phyloP scores from a whole-genome alignment of 2,888 invertebrate species.

The Bursaphelenchus okinawaensis region DNA sequence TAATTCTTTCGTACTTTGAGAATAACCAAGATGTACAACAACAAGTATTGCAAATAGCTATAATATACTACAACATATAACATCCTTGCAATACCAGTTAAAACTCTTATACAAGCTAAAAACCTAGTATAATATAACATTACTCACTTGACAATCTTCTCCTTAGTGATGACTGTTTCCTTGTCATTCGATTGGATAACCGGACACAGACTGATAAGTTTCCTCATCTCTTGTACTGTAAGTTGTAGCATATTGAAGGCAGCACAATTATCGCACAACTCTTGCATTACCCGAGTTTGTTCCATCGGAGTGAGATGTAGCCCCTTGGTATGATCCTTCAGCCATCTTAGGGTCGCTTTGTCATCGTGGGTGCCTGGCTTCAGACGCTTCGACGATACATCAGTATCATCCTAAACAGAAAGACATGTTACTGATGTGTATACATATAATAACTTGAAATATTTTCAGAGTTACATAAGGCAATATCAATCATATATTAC shows the following conservation, averaged over 20 bases:
- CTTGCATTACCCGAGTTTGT: conserved; percentile 2
- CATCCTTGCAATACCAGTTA: too few species aligned
- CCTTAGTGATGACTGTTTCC: background rate
- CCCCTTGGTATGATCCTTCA: background rate
- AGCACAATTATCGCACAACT: background rate
- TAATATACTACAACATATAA: too few species aligned
- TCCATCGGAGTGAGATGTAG: background rate
- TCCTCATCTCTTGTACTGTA: conserved; percentile 1
- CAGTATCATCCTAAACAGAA: conserved; percentile 1
- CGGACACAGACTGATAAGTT: background rate
- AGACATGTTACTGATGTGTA: too few species aligned
- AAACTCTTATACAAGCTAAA: too few species aligned
- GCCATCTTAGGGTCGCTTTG: conserved; percentile 8
- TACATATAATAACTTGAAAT: too few species aligned
- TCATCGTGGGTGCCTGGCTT: conserved; percentile 1
- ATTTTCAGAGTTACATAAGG: too few species aligned
- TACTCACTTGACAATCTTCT: conserved; percentile 6
- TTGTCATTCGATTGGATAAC: background rate
- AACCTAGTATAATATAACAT: too few species aligned
- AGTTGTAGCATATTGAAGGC: background rate
- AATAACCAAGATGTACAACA: too few species aligned
- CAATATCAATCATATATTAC: background rate
- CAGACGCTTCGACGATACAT: background rate
- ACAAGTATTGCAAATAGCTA: too few species aligned
- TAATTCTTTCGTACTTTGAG: too few species aligned